phyloP scores from a whole-genome alignment of 2,113 vertebrate genomes.

The Poicephalus meyeri region DNA sequence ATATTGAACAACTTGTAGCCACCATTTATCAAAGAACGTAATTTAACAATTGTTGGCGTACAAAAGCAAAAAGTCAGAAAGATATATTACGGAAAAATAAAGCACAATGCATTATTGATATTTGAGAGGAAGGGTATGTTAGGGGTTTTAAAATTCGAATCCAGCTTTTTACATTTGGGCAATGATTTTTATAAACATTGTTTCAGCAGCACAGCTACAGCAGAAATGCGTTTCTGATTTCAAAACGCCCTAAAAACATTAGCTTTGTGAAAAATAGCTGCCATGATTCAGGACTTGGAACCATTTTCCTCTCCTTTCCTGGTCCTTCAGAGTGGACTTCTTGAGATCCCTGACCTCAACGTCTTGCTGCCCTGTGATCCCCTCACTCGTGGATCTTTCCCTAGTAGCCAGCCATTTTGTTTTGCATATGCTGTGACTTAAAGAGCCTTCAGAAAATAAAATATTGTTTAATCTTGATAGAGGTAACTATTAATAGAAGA shows the following conservation, averaged over 20 bases:
- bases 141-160: background rate
- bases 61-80: conserved; percentile 47
- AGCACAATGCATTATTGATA: conserved; percentile 20
- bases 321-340: background rate
- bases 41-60: conserved; percentile 56
- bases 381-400: background rate
- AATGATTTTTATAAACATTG: background rate
- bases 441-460: background rate
- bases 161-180: background rate
- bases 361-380: background rate
- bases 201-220: background rate
- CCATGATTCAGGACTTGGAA: background rate
- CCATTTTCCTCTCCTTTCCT: background rate
- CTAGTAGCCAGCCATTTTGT: background rate
- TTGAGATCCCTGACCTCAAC: background rate
- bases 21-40: conserved; percentile 58
- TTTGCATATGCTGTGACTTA: background rate
- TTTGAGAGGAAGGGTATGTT: conserved; percentile 1
- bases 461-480: background rate
- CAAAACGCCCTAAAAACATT: background rate
- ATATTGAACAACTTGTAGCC: conserved; percentile 54
- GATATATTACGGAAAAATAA: conserved; percentile 46
- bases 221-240: background rate
- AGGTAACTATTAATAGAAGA: background rate
- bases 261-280: background rate